These are phyloP conservation scores for Cirrhinus mrigala DNA, from an alignment of 2,797 vertebrate species.

Conservation along the genomic window DNA sequence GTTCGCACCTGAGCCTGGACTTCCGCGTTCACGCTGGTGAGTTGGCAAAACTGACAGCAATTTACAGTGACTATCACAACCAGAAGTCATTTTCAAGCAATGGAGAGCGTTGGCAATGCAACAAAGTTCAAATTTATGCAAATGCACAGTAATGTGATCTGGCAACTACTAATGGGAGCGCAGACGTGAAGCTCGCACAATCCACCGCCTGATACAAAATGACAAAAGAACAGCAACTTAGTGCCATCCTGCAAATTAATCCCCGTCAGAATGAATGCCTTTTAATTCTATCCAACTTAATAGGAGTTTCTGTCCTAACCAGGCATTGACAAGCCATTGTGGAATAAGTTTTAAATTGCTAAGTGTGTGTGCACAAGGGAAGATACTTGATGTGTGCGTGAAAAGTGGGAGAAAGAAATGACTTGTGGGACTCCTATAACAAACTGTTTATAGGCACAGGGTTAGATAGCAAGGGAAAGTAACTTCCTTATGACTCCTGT, in stretches of 20 bases:
- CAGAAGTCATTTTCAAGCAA: not conserved
- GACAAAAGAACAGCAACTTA: not conserved
- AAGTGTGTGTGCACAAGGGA: not conserved
- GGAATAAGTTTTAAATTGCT: not conserved
- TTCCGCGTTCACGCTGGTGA: slow-evolving; percentile 86
- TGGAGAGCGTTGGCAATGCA: not conserved
- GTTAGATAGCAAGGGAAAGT: not conserved
- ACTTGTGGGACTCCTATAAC: not conserved
- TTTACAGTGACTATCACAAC: not conserved
- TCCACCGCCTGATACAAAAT: not conserved
- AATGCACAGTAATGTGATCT: not conserved
- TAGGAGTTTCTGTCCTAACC: not conserved
- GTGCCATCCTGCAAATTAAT: not conserved
- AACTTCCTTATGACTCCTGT: not conserved
- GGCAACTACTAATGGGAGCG: not conserved
- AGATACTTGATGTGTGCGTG: not conserved
- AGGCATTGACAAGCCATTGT: not conserved
- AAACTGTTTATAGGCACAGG: not conserved
- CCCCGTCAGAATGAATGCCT: not conserved
- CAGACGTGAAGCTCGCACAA: not conserved
- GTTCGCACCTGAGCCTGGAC: slow-evolving; percentile 89
- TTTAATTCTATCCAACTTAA: not conserved
- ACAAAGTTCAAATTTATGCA: not conserved
- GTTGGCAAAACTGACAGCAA: slow-evolving; percentile 58
- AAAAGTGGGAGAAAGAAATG: not conserved